Evolutionary conservation across 2,113 vertebrate genomes (phyloP).

Genomic region (Notarius quadriscutis): DNA sequence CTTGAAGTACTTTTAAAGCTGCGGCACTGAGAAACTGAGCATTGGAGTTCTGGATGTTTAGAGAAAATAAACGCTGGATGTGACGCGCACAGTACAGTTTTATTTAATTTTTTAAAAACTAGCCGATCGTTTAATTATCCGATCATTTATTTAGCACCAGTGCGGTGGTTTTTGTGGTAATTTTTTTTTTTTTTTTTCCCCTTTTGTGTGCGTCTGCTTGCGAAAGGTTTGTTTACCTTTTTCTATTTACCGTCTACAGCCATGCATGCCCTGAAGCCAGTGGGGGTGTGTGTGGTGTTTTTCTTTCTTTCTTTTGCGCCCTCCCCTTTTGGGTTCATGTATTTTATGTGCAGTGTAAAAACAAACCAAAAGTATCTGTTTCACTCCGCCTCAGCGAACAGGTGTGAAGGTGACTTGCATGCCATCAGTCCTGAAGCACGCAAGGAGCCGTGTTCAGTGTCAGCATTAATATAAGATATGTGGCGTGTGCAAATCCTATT

Average conservation of each 20-base stretch:
- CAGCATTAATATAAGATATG: background rate
- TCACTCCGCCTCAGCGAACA: background rate
- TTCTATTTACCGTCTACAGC: background rate
- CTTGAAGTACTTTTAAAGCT: background rate
- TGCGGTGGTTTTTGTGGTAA: background rate
- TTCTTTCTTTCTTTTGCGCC: too few relatives aligned
- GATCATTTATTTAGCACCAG: background rate
- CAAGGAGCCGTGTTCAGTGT: background rate
- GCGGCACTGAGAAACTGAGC: background rate
- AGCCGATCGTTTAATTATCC: background rate
- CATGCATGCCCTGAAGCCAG: background rate
- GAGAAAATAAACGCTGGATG: background rate
- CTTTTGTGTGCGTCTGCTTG: background rate
- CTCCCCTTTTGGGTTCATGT: background rate
- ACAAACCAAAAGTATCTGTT: background rate
- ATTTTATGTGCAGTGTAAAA: background rate
- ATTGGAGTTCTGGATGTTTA: background rate
- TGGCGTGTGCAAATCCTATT: background rate
- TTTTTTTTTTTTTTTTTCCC: too few relatives aligned
- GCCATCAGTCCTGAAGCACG: background rate
- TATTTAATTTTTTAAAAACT: too few relatives aligned
- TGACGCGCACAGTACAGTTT: background rate
- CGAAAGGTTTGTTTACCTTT: background rate
- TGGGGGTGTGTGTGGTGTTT: too few relatives aligned
- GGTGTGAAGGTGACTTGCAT: background rate